A percentile compares a stretch with the other conserved stretches of the same genome.
Conservation (phyloP, 2,888 invertebrate genomes). For the Cerastis rubricosa region DNA sequence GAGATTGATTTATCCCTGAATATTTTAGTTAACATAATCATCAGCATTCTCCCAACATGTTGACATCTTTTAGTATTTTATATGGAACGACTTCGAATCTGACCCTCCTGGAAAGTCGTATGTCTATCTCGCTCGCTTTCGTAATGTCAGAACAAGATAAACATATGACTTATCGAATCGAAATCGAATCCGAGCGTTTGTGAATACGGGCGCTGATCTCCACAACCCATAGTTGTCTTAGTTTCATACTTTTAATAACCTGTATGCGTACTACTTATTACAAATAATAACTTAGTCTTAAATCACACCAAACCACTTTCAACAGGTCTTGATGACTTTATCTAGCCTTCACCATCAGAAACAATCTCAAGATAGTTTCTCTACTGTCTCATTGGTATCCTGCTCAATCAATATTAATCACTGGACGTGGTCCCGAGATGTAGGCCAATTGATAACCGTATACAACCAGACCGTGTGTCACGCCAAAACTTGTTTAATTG, state of each 20-base stretch:
- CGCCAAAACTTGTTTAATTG: conserved; percentile 58
- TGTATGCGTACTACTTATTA: neutral
- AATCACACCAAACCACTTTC: neutral
- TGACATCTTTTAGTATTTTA: neutral
- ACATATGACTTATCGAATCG: too few species aligned
- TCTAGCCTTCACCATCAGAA: conserved; percentile 5
- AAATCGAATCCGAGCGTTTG: too few species aligned
- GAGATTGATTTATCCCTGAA: too few species aligned
- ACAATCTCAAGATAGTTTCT: conserved; percentile 12
- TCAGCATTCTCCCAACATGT: neutral
- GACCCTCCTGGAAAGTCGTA: too few species aligned
- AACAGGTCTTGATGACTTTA: neutral
- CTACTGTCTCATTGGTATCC: conserved; percentile 16
- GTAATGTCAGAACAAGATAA: too few species aligned
- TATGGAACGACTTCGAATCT: neutral
- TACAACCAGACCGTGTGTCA: conserved; percentile 46
- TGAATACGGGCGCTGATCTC: too few species aligned
- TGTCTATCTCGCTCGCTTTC: too few species aligned
- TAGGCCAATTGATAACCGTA: conserved; percentile 62
- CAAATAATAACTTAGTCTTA: too few species aligned
- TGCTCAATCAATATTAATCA: conserved; percentile 58
- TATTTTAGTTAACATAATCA: neutral
- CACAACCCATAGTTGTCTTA: neutral
- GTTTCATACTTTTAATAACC: neutral
- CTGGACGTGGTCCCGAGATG: conserved; percentile 48